Percentiles rank a stretch among this genome's conserved stretches.
These are phyloP conservation scores for Lymantria dispar DNA, from an alignment of 2,888 invertebrate species.

Conservation along the genomic window DNA sequence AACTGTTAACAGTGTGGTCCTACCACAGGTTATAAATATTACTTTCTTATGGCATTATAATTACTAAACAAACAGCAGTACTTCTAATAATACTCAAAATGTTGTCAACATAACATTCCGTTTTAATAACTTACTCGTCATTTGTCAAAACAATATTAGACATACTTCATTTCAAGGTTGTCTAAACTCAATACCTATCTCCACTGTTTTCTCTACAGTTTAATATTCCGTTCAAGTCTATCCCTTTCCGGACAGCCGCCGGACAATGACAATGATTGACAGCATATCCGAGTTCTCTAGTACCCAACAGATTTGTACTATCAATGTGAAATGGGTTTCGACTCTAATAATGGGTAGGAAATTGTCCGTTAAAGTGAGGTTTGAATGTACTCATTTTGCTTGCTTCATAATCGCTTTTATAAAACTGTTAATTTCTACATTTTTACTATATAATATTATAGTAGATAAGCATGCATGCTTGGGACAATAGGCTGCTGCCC, in stretches of 20 bases:
- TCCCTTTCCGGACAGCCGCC: neutral
- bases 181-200: neutral
- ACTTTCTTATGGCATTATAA: no score
- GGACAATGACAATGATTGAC: constrained; percentile 1
- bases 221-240: neutral
- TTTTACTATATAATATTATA: no score
- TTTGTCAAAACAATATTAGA: neutral
- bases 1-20: no score
- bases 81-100: no score
- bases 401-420: neutral
- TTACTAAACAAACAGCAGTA: no score
- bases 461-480: no score
- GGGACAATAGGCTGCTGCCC: no score
- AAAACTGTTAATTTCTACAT: neutral
- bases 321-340: neutral
- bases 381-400: neutral
- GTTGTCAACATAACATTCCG: no score
- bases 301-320: neutral
- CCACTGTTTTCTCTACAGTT: neutral
- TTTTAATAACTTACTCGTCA: neutral
- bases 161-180: neutral
- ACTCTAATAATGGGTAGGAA: neutral
- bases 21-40: no score
- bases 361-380: neutral
- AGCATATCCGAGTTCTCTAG: neutral